A percentile compares a stretch with the other conserved stretches of the same genome.
phyloP scores from a whole-genome alignment of 2,113 vertebrate species.

The Ondatra zibethicus region DNA sequence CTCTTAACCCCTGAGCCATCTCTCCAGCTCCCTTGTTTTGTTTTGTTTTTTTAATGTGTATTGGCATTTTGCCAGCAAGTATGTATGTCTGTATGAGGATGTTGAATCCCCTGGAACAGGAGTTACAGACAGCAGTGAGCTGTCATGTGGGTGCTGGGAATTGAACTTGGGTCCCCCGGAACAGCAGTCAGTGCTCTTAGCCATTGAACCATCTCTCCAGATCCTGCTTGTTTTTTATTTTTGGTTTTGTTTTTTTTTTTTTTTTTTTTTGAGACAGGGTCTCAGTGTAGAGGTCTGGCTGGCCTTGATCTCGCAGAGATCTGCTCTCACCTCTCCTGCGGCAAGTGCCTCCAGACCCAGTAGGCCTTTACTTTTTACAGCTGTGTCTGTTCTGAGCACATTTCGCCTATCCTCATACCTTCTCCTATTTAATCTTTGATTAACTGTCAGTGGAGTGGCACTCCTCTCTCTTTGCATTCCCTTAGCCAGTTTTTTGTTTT shows the following conservation, averaged over 20 bases:
- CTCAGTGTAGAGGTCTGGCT: background rate
- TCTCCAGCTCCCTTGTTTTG: background rate
- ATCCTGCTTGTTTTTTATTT: background rate
- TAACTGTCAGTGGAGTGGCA: background rate
- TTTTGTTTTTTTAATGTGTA: too few relatives aligned
- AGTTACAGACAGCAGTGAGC: background rate
- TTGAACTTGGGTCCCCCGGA: background rate
- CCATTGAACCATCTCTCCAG: background rate
- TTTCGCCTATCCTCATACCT: background rate
- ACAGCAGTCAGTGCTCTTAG: background rate
- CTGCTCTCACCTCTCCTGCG: too few relatives aligned
- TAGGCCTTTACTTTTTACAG: conserved; percentile 10
- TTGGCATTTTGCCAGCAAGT: too few relatives aligned
- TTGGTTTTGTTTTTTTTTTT: background rate
- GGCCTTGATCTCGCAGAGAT: background rate
- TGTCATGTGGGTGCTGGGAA: background rate
- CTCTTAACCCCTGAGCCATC: background rate
- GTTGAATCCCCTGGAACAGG: too few relatives aligned
- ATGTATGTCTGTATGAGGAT: too few relatives aligned
- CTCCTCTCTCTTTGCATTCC: background rate
- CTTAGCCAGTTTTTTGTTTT: background rate
- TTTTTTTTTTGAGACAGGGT: background rate
- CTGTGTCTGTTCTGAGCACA: background rate
- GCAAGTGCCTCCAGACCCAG: background rate
- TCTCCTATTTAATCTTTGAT: conserved; percentile 1